These are phyloP conservation scores for Pteruthius melanotis DNA, from an alignment of 2,113 vertebrate species.

Conservation along the genomic window DNA sequence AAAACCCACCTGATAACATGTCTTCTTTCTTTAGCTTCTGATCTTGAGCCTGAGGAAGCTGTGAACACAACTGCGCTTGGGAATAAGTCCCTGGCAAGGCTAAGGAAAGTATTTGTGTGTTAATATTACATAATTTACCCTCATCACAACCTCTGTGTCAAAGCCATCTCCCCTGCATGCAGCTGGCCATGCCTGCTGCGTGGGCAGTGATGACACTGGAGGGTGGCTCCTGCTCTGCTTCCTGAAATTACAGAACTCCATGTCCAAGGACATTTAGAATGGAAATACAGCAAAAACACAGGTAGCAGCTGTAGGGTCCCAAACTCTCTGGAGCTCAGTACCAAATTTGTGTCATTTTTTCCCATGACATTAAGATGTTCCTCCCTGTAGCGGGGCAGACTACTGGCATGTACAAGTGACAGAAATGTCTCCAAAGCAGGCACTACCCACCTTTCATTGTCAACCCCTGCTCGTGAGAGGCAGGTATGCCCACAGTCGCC, in stretches of 20 bases:
- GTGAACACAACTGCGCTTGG: background rate
- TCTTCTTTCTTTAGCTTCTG: background rate
- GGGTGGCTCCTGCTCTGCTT: background rate
- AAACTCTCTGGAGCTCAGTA: background rate
- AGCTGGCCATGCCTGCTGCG: background rate
- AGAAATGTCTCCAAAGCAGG: background rate
- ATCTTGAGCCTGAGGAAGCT: background rate
- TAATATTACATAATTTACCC: background rate
- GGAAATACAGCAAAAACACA: rapidly evolving
- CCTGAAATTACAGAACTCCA: background rate
- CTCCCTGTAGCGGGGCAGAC: background rate
- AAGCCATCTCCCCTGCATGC: background rate
- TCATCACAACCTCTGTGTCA: background rate
- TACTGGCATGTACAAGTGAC: rapidly evolving
- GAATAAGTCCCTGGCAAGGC: background rate
- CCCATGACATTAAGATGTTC: background rate
- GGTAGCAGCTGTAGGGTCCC: background rate
- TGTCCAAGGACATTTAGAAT: background rate
- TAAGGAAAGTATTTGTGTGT: background rate
- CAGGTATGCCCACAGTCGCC: background rate
- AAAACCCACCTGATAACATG: background rate
- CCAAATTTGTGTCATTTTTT: background rate
- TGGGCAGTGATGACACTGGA: background rate
- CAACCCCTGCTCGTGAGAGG: background rate
- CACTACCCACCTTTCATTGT: background rate